phyloP scores from a whole-genome alignment of 2,113 vertebrate genomes.

The Mormyrus lacerda region DNA sequence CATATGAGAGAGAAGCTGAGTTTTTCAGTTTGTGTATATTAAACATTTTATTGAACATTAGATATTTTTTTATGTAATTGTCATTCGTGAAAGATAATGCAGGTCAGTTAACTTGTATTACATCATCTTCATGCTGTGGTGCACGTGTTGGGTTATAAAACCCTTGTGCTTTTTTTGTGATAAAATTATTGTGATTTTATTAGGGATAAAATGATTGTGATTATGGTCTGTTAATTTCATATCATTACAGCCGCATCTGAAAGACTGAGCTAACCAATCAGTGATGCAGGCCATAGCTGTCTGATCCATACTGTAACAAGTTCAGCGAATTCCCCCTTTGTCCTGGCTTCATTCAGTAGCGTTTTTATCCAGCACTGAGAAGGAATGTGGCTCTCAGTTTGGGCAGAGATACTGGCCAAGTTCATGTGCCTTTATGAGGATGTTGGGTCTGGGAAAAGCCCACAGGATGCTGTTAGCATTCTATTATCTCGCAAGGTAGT shows the following conservation, averaged over 20 bases:
- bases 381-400: constrained; percentile 61
- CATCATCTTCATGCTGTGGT: neutral
- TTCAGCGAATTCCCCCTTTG: neutral
- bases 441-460: constrained; percentile 64
- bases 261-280: neutral
- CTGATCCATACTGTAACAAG: neutral
- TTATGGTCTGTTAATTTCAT: neutral
- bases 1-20: neutral
- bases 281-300: neutral
- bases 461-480: constrained; percentile 67
- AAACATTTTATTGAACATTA: neutral
- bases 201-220: neutral
- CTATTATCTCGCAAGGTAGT: constrained; percentile 86
- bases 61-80: neutral
- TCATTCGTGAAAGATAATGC: neutral
- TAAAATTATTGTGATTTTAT: neutral
- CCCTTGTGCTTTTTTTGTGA: neutral
- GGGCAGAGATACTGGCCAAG: constrained; percentile 66
- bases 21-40: neutral
- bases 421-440: constrained; percentile 77
- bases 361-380: neutral
- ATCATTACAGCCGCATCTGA: neutral
- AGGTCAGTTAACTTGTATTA: neutral
- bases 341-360: neutral
- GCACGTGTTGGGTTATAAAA: neutral